Evolutionary conservation across 2,797 vertebrate species (phyloP).

Genomic region (Pseudomugil tenellus): DNA sequence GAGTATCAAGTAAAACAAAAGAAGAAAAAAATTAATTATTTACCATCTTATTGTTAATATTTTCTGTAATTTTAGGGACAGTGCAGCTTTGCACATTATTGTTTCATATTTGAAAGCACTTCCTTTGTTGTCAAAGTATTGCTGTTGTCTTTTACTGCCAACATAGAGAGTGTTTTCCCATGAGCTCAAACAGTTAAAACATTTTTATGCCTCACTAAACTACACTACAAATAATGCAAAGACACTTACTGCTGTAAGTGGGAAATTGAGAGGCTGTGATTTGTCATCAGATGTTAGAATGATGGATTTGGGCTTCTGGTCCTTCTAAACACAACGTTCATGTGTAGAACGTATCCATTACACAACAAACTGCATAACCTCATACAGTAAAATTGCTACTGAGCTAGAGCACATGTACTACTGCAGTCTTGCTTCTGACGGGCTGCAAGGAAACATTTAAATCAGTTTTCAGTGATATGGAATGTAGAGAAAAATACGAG

Average conservation of each 20-base stretch:
- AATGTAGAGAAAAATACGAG: neutral
- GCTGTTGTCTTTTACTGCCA: slow-evolving; percentile 22
- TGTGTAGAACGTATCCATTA: slow-evolving; percentile 10
- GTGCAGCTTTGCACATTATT: slow-evolving; percentile 2
- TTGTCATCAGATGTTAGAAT: slow-evolving; percentile 43
- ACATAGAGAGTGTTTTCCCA: slow-evolving; percentile 43
- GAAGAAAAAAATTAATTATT: slow-evolving; percentile 54
- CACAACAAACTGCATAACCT: slow-evolving; percentile 1
- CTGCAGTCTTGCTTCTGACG: neutral
- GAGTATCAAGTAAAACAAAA: slow-evolving; percentile 45
- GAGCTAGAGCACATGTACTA: neutral
- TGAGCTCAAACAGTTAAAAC: slow-evolving; percentile 38
- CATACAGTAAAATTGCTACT: neutral
- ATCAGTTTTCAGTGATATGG: neutral
- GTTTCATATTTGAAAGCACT: slow-evolving; percentile 29
- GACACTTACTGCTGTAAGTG: slow-evolving; percentile 32
- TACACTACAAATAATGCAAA: slow-evolving; percentile 57
- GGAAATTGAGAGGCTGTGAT: slow-evolving; percentile 43
- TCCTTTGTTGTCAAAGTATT: slow-evolving; percentile 26
- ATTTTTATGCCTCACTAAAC: slow-evolving; percentile 39
- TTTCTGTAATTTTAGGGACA: slow-evolving; percentile 8
- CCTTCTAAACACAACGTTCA: slow-evolving; percentile 17
- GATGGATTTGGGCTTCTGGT: slow-evolving; percentile 11
- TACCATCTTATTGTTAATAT: slow-evolving; percentile 38
- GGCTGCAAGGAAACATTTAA: neutral